Evolutionary conservation across 2,797 vertebrate genomes (phyloP).

Genomic region (Galaxias olidus): DNA sequence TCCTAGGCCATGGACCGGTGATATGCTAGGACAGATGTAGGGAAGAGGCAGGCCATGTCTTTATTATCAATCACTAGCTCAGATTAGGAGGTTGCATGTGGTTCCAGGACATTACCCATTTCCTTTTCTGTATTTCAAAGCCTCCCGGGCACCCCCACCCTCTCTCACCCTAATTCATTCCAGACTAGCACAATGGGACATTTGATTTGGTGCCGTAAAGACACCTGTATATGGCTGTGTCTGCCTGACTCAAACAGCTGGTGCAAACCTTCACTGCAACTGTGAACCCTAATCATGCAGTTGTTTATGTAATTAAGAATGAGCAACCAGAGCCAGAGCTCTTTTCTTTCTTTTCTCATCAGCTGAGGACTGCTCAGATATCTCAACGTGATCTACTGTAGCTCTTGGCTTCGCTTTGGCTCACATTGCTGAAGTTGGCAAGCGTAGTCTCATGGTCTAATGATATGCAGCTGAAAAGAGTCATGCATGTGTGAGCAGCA

Average conservation of each 20-base stretch:
- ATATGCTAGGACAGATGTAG: too few relatives aligned
- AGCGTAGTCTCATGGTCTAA: constrained; percentile 54
- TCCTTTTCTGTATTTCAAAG: constrained; percentile 77
- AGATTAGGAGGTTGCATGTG: constrained; percentile 73
- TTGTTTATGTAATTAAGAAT: constrained; percentile 74
- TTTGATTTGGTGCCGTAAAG: constrained; percentile 76
- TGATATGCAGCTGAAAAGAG: constrained; percentile 67
- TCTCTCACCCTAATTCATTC: constrained; percentile 66
- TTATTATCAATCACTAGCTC: constrained; percentile 70
- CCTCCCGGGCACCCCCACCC: constrained; percentile 46
- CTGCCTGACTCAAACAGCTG: constrained; percentile 71
- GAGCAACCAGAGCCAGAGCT: constrained; percentile 26
- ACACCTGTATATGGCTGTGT: constrained; percentile 77
- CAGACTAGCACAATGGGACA: constrained; percentile 79
- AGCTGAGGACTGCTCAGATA: constrained; percentile 51
- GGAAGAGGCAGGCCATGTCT: constrained; percentile 50
- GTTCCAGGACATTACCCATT: constrained; percentile 78
- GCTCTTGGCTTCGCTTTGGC: constrained; percentile 51
- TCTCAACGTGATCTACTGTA: constrained; percentile 50
- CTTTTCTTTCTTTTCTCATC: constrained; percentile 46
- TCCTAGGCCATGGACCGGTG: too few relatives aligned
- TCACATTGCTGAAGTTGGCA: constrained; percentile 36
- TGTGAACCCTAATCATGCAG: constrained; percentile 69
- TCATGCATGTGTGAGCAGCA: constrained; percentile 64
- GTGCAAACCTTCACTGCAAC: constrained; percentile 52